Conservation (phyloP, 1,140 invertebrate genomes). For the Papilio glaucus region DNA sequence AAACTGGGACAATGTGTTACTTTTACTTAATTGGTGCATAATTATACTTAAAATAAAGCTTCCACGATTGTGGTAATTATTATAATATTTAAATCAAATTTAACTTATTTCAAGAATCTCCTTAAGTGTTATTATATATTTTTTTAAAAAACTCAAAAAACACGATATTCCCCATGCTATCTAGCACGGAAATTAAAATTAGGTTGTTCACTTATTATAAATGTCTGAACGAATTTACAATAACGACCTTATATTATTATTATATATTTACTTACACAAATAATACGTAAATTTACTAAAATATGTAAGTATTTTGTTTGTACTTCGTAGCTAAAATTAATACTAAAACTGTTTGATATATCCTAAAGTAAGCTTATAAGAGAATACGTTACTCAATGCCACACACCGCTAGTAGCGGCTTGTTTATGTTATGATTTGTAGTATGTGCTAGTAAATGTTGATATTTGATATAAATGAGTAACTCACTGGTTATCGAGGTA, state of each 20-base stretch:
- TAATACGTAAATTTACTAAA: too few species aligned
- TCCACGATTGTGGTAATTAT: not conserved
- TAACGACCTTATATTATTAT: not conserved
- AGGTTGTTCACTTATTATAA: not conserved
- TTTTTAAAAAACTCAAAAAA: too few species aligned
- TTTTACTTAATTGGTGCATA: not conserved
- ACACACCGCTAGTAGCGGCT: not conserved
- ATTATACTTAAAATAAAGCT: not conserved
- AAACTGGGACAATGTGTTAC: conserved; percentile 28
- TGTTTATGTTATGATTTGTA: conserved; percentile 21
- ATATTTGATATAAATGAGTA: not conserved
- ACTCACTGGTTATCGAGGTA: conserved; percentile 73
- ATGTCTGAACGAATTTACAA: not conserved
- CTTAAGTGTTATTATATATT: too few species aligned
- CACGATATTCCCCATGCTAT: too few species aligned
- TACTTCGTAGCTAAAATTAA: too few species aligned
- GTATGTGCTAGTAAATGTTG: not conserved
- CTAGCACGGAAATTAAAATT: not conserved
- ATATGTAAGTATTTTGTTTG: too few species aligned
- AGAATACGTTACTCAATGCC: not conserved
- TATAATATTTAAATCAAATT: not conserved
- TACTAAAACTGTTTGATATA: conserved; percentile 8
- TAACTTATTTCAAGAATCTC: not conserved
- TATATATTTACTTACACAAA: too few species aligned
- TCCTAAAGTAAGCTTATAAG: not conserved